A percentile compares a stretch with the other conserved stretches of the same genome.
These are phyloP conservation scores for Synergus laeviventris DNA, from an alignment of 2,888 invertebrate genomes.

Conservation along the genomic window DNA sequence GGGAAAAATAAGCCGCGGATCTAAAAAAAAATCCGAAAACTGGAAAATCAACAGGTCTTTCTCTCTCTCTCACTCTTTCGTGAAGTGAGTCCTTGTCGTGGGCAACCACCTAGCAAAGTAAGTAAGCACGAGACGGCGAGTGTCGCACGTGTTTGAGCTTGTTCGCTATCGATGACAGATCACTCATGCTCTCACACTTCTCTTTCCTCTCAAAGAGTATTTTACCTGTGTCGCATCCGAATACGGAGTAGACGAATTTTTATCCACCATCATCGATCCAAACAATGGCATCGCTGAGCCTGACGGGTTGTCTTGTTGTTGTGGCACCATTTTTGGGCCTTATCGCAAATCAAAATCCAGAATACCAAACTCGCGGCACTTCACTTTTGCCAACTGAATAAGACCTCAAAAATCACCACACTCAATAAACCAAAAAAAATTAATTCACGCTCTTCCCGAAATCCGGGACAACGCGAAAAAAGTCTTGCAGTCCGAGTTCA, in stretches of 20 bases:
- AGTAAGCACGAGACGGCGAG: constrained; percentile 21
- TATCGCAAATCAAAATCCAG: constrained; percentile 38
- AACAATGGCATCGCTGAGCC: constrained; percentile 85
- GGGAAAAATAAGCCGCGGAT: no score
- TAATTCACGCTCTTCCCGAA: neutral
- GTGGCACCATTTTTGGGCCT: constrained; percentile 83
- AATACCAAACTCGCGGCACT: constrained; percentile 57
- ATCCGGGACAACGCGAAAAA: constrained; percentile 25
- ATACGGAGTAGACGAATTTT: constrained; percentile 95
- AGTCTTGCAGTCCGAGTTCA: neutral
- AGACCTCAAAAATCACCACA: constrained; percentile 57
- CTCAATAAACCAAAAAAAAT: constrained; percentile 44
- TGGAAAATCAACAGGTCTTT: constrained; percentile 24
- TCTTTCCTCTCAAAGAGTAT: constrained; percentile 52
- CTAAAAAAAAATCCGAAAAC: neutral
- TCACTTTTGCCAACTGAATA: constrained; percentile 56
- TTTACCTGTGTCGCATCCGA: constrained; percentile 98
- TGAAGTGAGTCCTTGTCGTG: constrained; percentile 6
- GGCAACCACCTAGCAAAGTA: constrained; percentile 18
- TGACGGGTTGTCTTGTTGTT: constrained; percentile 82
- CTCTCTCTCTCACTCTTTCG: neutral
- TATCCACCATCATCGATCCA: constrained; percentile 93
- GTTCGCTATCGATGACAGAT: constrained; percentile 30
- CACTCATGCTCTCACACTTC: neutral
- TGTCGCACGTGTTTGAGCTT: constrained; percentile 34